Percentiles rank a stretch among this genome's conserved stretches.
phyloP scores from a whole-genome alignment of 2,888 invertebrate species.

The Ceramica pisi region DNA sequence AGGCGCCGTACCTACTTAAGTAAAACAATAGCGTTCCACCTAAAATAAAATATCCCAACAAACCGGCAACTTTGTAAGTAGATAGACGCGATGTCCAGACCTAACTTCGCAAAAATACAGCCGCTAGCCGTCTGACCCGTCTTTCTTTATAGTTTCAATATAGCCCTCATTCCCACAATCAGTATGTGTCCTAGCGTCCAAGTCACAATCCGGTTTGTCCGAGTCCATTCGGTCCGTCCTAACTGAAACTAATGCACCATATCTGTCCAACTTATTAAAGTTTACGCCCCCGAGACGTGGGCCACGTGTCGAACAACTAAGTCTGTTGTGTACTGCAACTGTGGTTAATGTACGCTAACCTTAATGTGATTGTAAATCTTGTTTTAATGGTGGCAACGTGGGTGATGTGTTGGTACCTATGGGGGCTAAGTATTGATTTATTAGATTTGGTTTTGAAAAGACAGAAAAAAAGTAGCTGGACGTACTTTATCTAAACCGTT shows the following conservation, averaged over 20 bases:
- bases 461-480: no score
- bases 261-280: conserved; percentile 82
- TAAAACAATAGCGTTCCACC: not conserved
- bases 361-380: conserved; percentile 60
- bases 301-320: conserved; percentile 69
- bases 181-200: conserved; percentile 42
- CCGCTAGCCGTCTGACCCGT: conserved; percentile 33
- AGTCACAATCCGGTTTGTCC: conserved; percentile 73
- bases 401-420: not conserved
- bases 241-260: conserved; percentile 85
- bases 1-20: no score
- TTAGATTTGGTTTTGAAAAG: not conserved
- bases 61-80: not conserved
- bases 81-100: not conserved
- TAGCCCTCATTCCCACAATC: conserved; percentile 47
- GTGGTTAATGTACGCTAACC: conserved; percentile 47
- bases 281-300: conserved; percentile 83
- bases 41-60: not conserved
- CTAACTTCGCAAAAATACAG: conserved; percentile 43
- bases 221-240: conserved; percentile 75
- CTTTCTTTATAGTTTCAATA: conserved; percentile 56
- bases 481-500: no score
- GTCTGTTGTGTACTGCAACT: conserved; percentile 62
- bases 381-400: conserved; percentile 43
- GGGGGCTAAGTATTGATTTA: conserved; percentile 21